Evolutionary conservation across 1,140 invertebrate genomes (phyloP), one percentile per base, ranked within the genome.

Genomic region (Alviniconcha marisindica): DNA sequence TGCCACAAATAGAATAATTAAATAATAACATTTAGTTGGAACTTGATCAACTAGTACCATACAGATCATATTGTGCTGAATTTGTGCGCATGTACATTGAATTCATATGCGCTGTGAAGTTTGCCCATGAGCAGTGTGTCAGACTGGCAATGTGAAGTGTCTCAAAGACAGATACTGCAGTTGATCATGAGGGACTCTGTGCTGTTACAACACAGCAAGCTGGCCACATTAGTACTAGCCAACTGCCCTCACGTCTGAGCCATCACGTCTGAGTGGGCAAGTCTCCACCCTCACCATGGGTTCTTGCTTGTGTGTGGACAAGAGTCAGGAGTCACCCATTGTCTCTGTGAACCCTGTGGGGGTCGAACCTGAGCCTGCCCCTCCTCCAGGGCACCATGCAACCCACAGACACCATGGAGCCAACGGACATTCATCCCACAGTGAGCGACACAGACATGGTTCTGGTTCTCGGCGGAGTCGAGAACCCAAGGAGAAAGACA

Each of bases 401-500:
- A 31, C n/a, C 42, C 80, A 69, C 63, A 56, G 71, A n/a, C 80
- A 66, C 44, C 80, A 82, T 51, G 74, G 44, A 54, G 80, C 48
- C 44, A 73, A 82, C 63, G 66, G 66, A 38, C 80, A 48, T 38
- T 44, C 71, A 14, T 82, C 71, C 15, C 71, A 73, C 36, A 73
- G 40, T 24, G 78, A 80, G 36, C 48, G 73, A 4, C 82, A 83
- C 40, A 28, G 76, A 15, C 80, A 83, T 69, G 54, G 63, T 0
- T 84, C 82, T 40, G 51, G 78, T 1, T 80, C 78, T 14, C 73
- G 83, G 69, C n/a, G 76, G 48, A 81, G 63, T 60, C 31, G 81
- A 71, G 81, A 81, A 33, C 56, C 87, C 21, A 82, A 83, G 44
- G 85, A 88, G 63, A 84, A 84, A 56, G 81, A 87, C 73, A 89